A percentile compares a stretch with the other conserved stretches of the same genome.
Conservation (phyloP, 2,797 vertebrate genomes). For the Sternarchorhynchus goeldii region DNA sequence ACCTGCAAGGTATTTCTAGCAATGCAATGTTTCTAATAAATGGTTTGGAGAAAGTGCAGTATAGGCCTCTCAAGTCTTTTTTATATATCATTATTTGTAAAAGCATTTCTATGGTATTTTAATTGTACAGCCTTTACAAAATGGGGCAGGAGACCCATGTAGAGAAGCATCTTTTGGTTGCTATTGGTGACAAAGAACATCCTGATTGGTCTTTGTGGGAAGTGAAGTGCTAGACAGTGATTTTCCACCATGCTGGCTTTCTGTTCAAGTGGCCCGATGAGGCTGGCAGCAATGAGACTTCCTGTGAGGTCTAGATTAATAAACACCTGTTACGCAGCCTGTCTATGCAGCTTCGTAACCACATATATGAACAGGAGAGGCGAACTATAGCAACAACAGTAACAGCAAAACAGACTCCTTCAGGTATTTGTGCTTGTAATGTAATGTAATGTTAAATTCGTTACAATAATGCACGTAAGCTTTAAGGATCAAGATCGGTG, state of each 20-base stretch:
- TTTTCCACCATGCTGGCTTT: constrained; percentile 41
- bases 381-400: background rate
- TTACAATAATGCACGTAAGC: too few species aligned
- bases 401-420: too few species aligned
- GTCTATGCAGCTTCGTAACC: constrained; percentile 23
- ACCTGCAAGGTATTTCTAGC: too few species aligned
- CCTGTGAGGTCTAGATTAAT: constrained; percentile 50
- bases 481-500: too few species aligned
- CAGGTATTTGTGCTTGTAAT: too few species aligned
- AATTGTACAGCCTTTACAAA: background rate
- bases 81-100: background rate
- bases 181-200: constrained; percentile 38
- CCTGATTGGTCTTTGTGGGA: constrained; percentile 26
- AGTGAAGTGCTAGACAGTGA: constrained; percentile 40
- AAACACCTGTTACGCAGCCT: constrained; percentile 52
- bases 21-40: too few species aligned
- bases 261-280: constrained; percentile 34
- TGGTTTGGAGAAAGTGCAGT: background rate
- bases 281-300: constrained; percentile 38
- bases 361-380: constrained; percentile 13
- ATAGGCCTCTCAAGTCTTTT: background rate
- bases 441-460: too few species aligned
- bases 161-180: constrained; percentile 25
- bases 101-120: background rate
- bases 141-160: background rate